These are phyloP conservation scores for Peromyscus leucopus DNA, from an alignment of 2,113 vertebrate genomes.

Conservation along the genomic window DNA sequence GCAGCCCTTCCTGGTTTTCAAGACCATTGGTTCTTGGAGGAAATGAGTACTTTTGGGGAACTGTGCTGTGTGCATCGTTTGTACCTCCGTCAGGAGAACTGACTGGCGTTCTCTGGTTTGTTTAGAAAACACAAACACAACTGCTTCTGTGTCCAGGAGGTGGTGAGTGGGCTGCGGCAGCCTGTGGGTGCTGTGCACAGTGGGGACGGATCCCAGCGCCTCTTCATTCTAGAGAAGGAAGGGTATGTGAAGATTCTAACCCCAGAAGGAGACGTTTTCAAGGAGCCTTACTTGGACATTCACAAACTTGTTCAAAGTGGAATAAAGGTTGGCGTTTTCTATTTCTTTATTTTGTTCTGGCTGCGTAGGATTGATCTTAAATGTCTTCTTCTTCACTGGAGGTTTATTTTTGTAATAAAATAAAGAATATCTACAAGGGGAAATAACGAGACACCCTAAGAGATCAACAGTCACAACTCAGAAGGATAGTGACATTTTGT, in stretches of 20 bases:
- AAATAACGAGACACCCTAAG: background rate
- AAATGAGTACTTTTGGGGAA: slow-evolving; percentile 15
- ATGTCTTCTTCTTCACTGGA: background rate
- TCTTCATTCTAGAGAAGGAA: slow-evolving; percentile 98
- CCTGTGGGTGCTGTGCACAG: slow-evolving; percentile 94
- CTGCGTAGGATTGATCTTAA: slow-evolving; percentile 64
- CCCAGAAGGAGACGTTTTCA: slow-evolving; percentile 93
- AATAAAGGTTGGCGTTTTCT: slow-evolving; percentile 94
- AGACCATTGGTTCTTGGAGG: slow-evolving; percentile 43
- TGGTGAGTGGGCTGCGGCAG: slow-evolving; percentile 95
- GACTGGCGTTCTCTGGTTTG: slow-evolving; percentile 71
- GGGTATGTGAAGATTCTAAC: slow-evolving; percentile 96
- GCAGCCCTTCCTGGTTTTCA: background rate
- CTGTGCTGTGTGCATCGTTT: fast-evolving
- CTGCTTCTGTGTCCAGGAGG: slow-evolving; percentile 98
- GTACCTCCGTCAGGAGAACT: slow-evolving; percentile 46
- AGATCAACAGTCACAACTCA: slow-evolving; percentile 13
- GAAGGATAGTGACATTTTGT: background rate
- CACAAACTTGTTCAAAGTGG: slow-evolving; percentile 99
- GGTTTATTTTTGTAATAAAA: slow-evolving; percentile 64
- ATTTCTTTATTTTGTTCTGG: slow-evolving; percentile 82
- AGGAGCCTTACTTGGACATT: slow-evolving; percentile 98
- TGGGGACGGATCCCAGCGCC: slow-evolving; percentile 96
- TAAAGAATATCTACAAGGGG: slow-evolving; percentile 43
- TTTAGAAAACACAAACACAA: slow-evolving; percentile 99